Conservation (phyloP, 2,113 vertebrate genomes). For the Cyprinodon variegatus region DNA sequence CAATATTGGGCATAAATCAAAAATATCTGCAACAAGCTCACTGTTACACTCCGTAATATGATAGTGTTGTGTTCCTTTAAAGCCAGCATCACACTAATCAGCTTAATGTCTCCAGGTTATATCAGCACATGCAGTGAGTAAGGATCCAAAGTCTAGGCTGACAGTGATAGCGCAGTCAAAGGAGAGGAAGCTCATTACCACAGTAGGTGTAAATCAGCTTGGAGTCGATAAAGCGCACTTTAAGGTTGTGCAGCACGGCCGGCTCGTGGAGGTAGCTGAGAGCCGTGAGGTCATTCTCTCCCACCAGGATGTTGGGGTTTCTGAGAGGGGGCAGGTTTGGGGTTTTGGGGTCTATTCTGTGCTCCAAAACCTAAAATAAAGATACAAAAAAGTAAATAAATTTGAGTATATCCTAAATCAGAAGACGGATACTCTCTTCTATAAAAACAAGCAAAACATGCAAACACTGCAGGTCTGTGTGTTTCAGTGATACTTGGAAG, state of each 20-base stretch:
- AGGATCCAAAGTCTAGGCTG: conserved; percentile 73
- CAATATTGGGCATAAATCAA: neutral
- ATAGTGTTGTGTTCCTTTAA: conserved; percentile 48
- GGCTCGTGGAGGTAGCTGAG: conserved; percentile 97
- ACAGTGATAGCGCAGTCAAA: conserved; percentile 60
- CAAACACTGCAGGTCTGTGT: neutral
- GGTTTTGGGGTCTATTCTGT: conserved; percentile 81
- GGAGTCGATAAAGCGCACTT: conserved; percentile 94
- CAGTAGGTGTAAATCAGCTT: conserved; percentile 98
- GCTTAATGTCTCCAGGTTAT: conserved; percentile 40
- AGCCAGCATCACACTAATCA: conserved; percentile 30
- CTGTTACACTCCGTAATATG: neutral
- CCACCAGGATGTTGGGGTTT: conserved; percentile 95
- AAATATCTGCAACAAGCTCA: neutral
- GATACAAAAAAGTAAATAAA: conserved; percentile 4
- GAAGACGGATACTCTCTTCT: neutral
- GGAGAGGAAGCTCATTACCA: conserved; percentile 81
- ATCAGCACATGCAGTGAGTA: conserved; percentile 36
- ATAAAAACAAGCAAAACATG: neutral
- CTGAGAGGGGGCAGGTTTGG: conserved; percentile 87
- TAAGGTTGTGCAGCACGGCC: conserved; percentile 94
- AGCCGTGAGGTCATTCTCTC: conserved; percentile 95
- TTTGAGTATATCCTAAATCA: neutral
- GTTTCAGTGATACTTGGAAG: neutral
- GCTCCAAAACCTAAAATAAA: conserved; percentile 82